Percentiles rank a stretch among this genome's conserved stretches.
phyloP scores from a whole-genome alignment of 2,888 invertebrate genomes.

The Acronicta alni region DNA sequence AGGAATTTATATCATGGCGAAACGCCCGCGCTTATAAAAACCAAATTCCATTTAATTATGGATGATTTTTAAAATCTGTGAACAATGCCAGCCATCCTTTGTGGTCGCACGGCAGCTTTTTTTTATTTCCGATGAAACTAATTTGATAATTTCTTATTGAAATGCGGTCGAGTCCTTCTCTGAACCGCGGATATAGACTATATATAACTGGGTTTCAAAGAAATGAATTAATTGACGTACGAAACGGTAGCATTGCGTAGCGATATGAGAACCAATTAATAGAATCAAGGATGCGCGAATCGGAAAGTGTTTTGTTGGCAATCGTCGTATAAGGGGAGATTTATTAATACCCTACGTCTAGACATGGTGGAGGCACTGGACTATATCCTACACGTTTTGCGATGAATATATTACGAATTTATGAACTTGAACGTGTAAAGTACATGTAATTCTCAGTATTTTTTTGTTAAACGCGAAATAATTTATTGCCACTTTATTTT shows the following conservation, averaged over 20 bases:
- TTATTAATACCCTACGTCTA: slow-evolving; percentile 39
- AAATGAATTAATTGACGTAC: slow-evolving; percentile 61
- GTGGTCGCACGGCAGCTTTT: slow-evolving; percentile 72
- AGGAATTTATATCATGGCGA: slow-evolving; percentile 86
- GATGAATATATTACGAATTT: slow-evolving; percentile 41
- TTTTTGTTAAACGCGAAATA: slow-evolving; percentile 1
- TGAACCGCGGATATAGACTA: slow-evolving; percentile 60
- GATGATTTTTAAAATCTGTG: slow-evolving; percentile 88
- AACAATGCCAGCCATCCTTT: slow-evolving; percentile 87
- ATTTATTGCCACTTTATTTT: neutral
- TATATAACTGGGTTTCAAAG: slow-evolving; percentile 55
- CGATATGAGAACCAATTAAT: slow-evolving; percentile 61
- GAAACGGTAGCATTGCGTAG: slow-evolving; percentile 55
- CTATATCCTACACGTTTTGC: slow-evolving; percentile 44
- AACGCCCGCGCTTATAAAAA: slow-evolving; percentile 78
- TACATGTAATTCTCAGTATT: slow-evolving; percentile 3
- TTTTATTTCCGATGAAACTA: slow-evolving; percentile 81
- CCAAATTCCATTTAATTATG: slow-evolving; percentile 88
- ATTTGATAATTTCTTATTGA: slow-evolving; percentile 87
- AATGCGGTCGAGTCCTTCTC: slow-evolving; percentile 65
- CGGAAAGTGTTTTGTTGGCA: slow-evolving; percentile 57
- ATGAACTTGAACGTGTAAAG: slow-evolving; percentile 24
- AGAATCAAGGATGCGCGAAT: slow-evolving; percentile 63
- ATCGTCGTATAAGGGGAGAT: slow-evolving; percentile 45
- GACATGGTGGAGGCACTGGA: slow-evolving; percentile 25